Conservation (phyloP, 1,140 invertebrate species). For the Panagrolaimus sp. region DNA sequence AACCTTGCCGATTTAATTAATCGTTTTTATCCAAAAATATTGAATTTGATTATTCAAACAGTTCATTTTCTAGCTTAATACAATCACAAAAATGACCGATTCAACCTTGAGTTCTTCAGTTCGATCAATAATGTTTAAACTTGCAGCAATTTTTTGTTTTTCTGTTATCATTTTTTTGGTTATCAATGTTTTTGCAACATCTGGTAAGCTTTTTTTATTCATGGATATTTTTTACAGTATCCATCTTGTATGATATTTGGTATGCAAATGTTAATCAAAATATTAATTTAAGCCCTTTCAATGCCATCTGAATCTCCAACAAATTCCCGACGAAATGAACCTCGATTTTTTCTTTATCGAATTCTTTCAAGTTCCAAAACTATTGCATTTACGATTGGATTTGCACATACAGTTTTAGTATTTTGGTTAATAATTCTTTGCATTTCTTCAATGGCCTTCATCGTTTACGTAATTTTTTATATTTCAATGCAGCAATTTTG, state of each 20-base stretch:
- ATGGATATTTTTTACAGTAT: no score
- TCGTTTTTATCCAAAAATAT: no score
- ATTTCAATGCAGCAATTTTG: conserved; percentile 5
- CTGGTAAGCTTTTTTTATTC: neutral
- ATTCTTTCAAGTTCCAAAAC: neutral
- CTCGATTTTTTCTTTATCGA: neutral
- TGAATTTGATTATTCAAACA: no score
- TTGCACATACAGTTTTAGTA: neutral
- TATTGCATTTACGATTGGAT: neutral
- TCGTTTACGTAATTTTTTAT: neutral
- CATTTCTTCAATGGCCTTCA: neutral
- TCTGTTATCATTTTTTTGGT: conserved; percentile 5
- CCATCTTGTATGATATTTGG: no score
- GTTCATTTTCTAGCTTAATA: neutral
- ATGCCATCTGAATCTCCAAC: neutral
- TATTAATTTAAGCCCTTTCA: neutral
- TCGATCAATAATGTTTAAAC: conserved; percentile 1
- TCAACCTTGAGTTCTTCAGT: neutral
- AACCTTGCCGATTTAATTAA: no score
- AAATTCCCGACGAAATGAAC: neutral
- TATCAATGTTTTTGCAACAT: neutral
- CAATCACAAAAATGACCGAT: neutral
- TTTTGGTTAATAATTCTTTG: neutral
- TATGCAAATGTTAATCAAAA: no score
- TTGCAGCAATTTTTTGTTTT: neutral